Conservation (phyloP, 2,888 invertebrate species). For the Hermodice carunculata region DNA sequence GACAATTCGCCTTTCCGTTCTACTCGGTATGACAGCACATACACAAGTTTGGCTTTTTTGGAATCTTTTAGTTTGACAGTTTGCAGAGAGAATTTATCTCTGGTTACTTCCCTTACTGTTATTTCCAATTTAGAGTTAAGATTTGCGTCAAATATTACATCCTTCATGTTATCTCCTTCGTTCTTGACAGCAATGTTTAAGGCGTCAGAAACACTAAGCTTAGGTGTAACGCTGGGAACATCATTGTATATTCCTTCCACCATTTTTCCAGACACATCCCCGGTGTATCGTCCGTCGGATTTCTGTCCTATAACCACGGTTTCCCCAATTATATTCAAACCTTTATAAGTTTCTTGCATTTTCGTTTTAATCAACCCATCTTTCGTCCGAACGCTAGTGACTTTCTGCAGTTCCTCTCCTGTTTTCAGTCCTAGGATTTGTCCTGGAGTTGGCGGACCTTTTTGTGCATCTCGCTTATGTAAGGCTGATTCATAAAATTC, state of each 20-base stretch:
- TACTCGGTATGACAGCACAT: conserved; percentile 8
- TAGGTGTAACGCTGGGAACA: neutral
- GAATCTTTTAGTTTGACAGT: too few relatives aligned
- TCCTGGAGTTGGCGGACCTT: too few relatives aligned
- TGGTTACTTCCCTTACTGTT: neutral
- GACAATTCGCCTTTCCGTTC: neutral
- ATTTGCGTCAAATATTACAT: neutral
- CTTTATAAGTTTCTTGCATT: conserved; percentile 41
- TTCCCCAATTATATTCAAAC: conserved; percentile 41
- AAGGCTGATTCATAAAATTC: too few relatives aligned
- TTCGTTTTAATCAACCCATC: conserved; percentile 39
- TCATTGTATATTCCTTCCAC: neutral
- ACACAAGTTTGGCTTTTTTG: conserved; percentile 2
- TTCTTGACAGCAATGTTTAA: neutral
- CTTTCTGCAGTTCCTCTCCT: conserved; percentile 1
- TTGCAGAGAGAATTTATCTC: too few relatives aligned
- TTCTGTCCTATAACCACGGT: conserved; percentile 40
- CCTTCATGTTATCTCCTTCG: neutral
- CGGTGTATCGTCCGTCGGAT: neutral
- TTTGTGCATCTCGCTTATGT: too few relatives aligned
- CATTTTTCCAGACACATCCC: neutral
- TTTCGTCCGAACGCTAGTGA: conserved; percentile 18
- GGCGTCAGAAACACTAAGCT: conserved; percentile 27
- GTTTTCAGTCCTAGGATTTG: conserved; percentile 5
- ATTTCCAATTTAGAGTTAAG: conserved; percentile 5